These are phyloP conservation scores for Prolemur simus DNA, from an alignment of 2,113 vertebrate genomes.

Conservation along the genomic window DNA sequence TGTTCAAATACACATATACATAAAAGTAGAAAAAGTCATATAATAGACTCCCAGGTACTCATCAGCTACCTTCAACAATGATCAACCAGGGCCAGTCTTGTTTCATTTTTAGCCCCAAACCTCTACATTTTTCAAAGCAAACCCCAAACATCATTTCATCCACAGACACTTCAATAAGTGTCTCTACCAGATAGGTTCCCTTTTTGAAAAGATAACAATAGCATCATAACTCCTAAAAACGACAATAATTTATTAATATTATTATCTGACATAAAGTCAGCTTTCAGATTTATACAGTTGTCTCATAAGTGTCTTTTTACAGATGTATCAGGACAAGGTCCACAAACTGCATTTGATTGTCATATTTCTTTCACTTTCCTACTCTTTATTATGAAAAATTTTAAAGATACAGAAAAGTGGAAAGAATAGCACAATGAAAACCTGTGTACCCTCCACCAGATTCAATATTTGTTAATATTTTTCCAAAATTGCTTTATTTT, in stretches of 20 bases:
- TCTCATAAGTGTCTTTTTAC: not conserved
- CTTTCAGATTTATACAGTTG: conserved; percentile 1
- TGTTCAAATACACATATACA: not conserved
- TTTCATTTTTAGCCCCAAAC: not conserved
- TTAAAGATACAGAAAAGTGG: not conserved
- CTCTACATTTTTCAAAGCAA: conserved; percentile 1
- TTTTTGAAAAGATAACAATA: conserved; percentile 15
- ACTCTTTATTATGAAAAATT: not conserved
- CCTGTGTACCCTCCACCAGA: not conserved
- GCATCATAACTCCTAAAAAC: not conserved
- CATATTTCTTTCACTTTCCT: conserved; percentile 1
- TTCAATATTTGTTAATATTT: conserved; percentile 16
- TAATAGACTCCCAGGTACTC: not conserved
- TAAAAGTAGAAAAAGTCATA: not conserved
- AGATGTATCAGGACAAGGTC: not conserved
- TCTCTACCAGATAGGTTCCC: not conserved
- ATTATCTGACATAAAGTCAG: not conserved
- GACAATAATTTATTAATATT: not conserved
- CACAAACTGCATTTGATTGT: not conserved
- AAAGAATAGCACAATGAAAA: not conserved
- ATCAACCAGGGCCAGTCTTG: not conserved
- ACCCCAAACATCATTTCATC: conserved; percentile 9
- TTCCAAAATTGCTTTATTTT: not conserved
- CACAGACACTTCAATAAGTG: not conserved
- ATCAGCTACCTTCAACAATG: not conserved